phyloP scores from a whole-genome alignment of 2,797 vertebrate species.

The Phrynocephalus vlangalii region DNA sequence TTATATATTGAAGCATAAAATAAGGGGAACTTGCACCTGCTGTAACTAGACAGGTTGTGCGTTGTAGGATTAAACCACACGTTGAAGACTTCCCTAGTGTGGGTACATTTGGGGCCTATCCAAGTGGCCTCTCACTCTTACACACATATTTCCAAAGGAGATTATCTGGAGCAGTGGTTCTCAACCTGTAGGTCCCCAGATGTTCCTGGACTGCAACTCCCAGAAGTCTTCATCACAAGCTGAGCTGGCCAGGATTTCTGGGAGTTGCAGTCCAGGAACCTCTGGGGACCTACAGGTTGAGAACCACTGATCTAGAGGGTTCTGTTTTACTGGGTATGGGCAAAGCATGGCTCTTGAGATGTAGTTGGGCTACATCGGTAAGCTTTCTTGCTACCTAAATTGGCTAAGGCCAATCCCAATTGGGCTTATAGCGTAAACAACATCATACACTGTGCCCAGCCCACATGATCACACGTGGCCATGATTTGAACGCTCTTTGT shows the following conservation, averaged over 20 bases:
- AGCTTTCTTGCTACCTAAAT: no score
- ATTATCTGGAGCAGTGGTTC: background rate
- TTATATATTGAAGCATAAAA: background rate
- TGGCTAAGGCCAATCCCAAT: no score
- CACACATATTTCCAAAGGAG: background rate
- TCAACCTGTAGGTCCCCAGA: no score
- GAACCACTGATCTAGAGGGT: background rate
- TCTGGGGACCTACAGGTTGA: no score
- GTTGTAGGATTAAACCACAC: background rate
- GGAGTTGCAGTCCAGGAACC: no score
- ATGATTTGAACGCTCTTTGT: constrained; percentile 3
- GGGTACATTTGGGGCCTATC: background rate
- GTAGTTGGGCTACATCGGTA: no score
- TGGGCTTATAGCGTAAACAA: background rate
- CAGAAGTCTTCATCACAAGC: no score
- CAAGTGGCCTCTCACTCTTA: background rate
- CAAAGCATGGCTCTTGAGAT: no score
- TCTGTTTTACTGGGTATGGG: background rate
- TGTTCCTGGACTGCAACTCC: no score
- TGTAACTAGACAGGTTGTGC: background rate
- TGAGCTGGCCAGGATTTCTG: no score
- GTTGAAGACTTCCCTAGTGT: background rate
- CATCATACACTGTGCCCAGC: no score
- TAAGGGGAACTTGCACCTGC: background rate
- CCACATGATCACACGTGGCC: background rate